Percentiles rank a stretch among this genome's conserved stretches.
Conservation (phyloP, 2,113 vertebrate genomes). For the Cynopterus brachyotis region DNA sequence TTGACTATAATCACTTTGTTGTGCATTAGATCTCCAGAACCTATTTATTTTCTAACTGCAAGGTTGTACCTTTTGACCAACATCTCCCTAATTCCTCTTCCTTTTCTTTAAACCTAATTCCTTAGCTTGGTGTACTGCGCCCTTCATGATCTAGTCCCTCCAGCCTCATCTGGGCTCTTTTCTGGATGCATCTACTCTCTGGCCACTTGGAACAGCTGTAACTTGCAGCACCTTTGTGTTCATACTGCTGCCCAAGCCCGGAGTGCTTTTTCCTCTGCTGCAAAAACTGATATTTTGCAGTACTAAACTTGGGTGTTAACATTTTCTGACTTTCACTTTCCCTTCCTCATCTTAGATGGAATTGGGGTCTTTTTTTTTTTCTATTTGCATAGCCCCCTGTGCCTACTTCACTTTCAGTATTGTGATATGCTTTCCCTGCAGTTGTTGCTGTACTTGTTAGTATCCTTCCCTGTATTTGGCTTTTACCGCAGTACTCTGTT, state of each 20-base stretch:
- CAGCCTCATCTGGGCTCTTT: not conserved
- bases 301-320: not conserved
- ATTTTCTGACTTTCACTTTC: not conserved
- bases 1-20: not conserved
- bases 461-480: not conserved
- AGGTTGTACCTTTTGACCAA: not conserved
- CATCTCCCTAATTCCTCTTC: not conserved
- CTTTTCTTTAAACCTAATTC: too few relatives aligned
- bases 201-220: not conserved
- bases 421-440: not conserved
- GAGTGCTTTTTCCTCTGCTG: not conserved
- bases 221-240: not conserved
- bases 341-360: not conserved
- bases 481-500: not conserved
- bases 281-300: not conserved
- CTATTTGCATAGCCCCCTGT: not conserved
- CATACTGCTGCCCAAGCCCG: not conserved
- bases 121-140: not conserved
- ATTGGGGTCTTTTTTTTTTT: not conserved
- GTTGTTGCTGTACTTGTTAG: not conserved
- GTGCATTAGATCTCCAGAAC: not conserved
- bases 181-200: not conserved
- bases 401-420: not conserved
- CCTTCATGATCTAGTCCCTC: not conserved
- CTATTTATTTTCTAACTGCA: not conserved